phyloP scores from a whole-genome alignment of 2,888 invertebrate genomes.

The Caradrina kadenii region DNA sequence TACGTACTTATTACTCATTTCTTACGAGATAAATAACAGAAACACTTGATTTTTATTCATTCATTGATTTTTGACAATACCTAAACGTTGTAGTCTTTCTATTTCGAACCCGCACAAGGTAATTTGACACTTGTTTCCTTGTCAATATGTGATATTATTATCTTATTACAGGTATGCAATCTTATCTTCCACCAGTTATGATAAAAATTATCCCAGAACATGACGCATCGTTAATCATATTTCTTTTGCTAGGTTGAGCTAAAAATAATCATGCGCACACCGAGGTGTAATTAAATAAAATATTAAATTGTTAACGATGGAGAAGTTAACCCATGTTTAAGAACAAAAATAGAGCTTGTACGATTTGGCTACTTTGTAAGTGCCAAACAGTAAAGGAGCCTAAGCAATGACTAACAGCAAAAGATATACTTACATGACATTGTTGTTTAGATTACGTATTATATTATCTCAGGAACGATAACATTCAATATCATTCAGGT shows the following conservation, averaged over 20 bases:
- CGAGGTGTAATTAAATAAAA: conserved; percentile 41
- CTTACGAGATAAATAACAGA: background rate
- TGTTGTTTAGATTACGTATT: conserved; percentile 36
- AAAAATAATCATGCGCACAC: conserved; percentile 34
- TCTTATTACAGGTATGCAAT: conserved; percentile 22
- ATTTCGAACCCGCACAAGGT: background rate
- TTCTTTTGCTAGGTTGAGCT: conserved; percentile 32
- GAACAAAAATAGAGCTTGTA: conserved; percentile 4
- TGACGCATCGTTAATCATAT: conserved; percentile 42
- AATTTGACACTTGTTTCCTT: conserved; percentile 12
- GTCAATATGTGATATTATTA: conserved; percentile 3
- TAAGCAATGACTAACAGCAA: conserved; percentile 30
- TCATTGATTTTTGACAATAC: background rate
- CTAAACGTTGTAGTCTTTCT: background rate
- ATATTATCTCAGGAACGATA: conserved; percentile 41
- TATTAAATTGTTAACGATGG: conserved; percentile 17
- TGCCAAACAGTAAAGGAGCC: conserved; percentile 1
- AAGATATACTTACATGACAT: conserved; percentile 15
- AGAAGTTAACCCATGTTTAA: background rate
- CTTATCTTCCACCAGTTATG: conserved; percentile 32
- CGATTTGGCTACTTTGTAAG: background rate
- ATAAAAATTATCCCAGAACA: conserved; percentile 33
- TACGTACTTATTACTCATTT: background rate
- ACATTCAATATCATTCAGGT: conserved; percentile 27
- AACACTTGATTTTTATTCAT: background rate